These are phyloP conservation scores for Rutilus rutilus DNA, from an alignment of 2,113 vertebrate species.

Conservation along the genomic window DNA sequence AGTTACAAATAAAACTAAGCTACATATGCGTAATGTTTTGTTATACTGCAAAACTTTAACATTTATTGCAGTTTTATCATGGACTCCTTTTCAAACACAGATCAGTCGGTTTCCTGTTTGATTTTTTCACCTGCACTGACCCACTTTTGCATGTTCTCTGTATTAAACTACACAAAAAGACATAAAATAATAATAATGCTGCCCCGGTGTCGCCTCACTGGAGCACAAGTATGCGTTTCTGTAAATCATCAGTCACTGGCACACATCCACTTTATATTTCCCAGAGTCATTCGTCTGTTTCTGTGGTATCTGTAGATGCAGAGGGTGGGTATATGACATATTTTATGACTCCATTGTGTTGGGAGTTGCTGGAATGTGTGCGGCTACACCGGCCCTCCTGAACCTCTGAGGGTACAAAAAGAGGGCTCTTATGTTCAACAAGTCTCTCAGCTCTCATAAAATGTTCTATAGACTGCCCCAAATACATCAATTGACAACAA, in stretches of 20 bases:
- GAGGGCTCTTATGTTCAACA: neutral
- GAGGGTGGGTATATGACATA: slow-evolving; percentile 51
- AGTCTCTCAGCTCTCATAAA: neutral
- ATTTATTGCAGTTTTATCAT: no score
- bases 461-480: neutral
- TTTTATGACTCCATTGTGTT: slow-evolving; percentile 62
- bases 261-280: slow-evolving; percentile 43
- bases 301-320: slow-evolving; percentile 55
- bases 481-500: neutral
- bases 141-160: neutral
- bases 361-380: slow-evolving; percentile 46
- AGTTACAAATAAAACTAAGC: neutral
- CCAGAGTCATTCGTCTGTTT: slow-evolving; percentile 7
- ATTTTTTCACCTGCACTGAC: neutral
- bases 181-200: neutral
- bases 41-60: no score
- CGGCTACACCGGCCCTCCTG: slow-evolving; percentile 34
- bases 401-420: slow-evolving; percentile 30
- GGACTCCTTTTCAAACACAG: no score
- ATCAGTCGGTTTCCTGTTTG: neutral
- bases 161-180: neutral
- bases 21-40: neutral
- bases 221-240: neutral
- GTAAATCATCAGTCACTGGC: slow-evolving; percentile 41
- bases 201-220: neutral